phyloP scores from a whole-genome alignment of 1,140 invertebrate species.

The Magallana angulata region DNA sequence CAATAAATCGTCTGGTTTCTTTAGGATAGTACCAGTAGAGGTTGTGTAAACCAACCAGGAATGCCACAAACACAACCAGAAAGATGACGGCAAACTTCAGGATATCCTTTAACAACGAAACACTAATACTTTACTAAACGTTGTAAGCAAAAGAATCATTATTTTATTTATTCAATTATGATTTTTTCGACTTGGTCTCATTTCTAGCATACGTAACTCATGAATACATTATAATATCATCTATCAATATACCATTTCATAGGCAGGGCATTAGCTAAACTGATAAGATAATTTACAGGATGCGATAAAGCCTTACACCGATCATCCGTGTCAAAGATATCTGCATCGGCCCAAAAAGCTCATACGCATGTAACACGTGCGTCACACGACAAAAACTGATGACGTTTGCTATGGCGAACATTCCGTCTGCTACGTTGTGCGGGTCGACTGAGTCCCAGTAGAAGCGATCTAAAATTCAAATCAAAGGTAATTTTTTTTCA shows the following conservation, averaged over 20 bases:
- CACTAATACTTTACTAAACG: background rate
- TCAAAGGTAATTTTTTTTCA: background rate
- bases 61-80: slow-evolving; percentile 95
- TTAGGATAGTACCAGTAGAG: slow-evolving; percentile 97
- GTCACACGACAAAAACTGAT: slow-evolving; percentile 74
- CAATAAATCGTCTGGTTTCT: slow-evolving; percentile 85
- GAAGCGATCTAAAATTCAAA: slow-evolving; percentile 69
- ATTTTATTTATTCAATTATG: background rate
- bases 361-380: slow-evolving; percentile 74
- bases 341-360: slow-evolving; percentile 75
- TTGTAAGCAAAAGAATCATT: background rate
- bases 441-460: slow-evolving; percentile 76
- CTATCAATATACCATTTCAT: too few species aligned
- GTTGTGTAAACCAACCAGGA: slow-evolving; percentile 95
- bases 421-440: slow-evolving; percentile 70
- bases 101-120: slow-evolving; percentile 87
- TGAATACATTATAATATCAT: too few species aligned
- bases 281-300: too few species aligned
- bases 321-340: slow-evolving; percentile 76
- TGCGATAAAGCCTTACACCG: slow-evolving; percentile 58
- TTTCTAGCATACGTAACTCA: too few species aligned
- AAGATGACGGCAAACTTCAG: slow-evolving; percentile 97
- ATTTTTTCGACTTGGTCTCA: too few species aligned
- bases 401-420: slow-evolving; percentile 76
- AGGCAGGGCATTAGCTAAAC: too few species aligned